These are phyloP conservation scores for Cottus gobio DNA, from an alignment of 2,113 vertebrate genomes.

Conservation along the genomic window DNA sequence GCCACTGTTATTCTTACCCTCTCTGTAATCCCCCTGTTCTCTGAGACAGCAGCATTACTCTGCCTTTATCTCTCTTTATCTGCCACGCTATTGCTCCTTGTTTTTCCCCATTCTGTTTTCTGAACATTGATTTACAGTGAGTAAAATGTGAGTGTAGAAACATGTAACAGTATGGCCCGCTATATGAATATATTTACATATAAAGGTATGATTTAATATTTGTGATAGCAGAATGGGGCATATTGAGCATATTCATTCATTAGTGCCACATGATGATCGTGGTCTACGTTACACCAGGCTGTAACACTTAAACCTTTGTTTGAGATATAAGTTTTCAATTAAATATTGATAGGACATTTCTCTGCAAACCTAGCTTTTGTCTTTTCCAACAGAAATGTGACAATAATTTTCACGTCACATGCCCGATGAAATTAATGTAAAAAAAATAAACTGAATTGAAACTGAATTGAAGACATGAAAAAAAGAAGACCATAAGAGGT, in stretches of 20 bases:
- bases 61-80: neutral
- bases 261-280: too few species aligned
- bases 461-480: too few species aligned
- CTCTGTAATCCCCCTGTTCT: neutral
- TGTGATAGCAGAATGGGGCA: too few species aligned
- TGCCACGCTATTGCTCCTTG: neutral
- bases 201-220: too few species aligned
- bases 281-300: neutral
- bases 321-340: neutral
- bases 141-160: neutral
- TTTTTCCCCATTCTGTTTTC: neutral
- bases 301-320: neutral
- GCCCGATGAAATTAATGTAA: neutral
- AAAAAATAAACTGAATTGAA: too few species aligned
- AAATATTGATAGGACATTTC: neutral
- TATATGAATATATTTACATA: neutral
- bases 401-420: neutral
- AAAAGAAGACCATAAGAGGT: neutral
- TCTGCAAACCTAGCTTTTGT: neutral
- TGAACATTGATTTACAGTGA: neutral
- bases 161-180: neutral
- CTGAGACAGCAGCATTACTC: constrained; percentile 6
- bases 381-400: neutral
- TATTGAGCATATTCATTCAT: too few species aligned
- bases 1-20: neutral